Base-by-base conservation (phyloP, 2,888 invertebrate genomes). In the Dryomyza anilis region DNA sequence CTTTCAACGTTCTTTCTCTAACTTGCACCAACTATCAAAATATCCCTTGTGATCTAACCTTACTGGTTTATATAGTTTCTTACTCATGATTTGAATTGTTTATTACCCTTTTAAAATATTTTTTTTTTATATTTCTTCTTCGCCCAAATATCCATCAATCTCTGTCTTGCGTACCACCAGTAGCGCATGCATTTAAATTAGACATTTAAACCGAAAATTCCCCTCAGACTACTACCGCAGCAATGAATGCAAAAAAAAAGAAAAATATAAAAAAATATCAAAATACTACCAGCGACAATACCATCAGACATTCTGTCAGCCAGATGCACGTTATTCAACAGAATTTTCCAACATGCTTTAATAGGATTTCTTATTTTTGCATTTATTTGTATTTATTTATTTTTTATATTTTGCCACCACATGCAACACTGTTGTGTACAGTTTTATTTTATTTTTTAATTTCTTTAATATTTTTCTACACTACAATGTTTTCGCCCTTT, bases 181-280 rank as follows among this genome's bases (percentile, higher is more conserved):
- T 46, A 29, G 61, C 53, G 72, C 72, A 75, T 75, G 74, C 74
- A 75, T 75, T 73, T 74, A 75, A 75, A 75, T 74, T 75, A 74
- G 72, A 75, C 73, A 75, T 73, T 74, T 75, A 72, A 70, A 67
- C 64, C 64, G 53, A 61, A 39, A 30, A 52, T 52, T 61, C 61
- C 61, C 61, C 29, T 14, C n/a, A 25, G 61, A 43, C 61, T 53
- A 39, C 29, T 61, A 30, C 8, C n/a, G 2, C 23, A 23, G 21
- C 14, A 39, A 39, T 5, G 12, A n/a, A n/a, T n/a, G n/a, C n/a
- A n/a, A n/a, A 43, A 43, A 43, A 43, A 43, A 43, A n/a, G 16
- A 36, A 36, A 4, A 16, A 33, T 56, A 39, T 39, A 14, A 56
- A 36, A 56, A 56, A 36, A 19, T 33, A 23, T n/a, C 56, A 45